Percentiles rank a stretch among this genome's conserved stretches.
These are phyloP conservation scores for Diorhabda elongata DNA, from an alignment of 1,140 invertebrate species.

Conservation along the genomic window DNA sequence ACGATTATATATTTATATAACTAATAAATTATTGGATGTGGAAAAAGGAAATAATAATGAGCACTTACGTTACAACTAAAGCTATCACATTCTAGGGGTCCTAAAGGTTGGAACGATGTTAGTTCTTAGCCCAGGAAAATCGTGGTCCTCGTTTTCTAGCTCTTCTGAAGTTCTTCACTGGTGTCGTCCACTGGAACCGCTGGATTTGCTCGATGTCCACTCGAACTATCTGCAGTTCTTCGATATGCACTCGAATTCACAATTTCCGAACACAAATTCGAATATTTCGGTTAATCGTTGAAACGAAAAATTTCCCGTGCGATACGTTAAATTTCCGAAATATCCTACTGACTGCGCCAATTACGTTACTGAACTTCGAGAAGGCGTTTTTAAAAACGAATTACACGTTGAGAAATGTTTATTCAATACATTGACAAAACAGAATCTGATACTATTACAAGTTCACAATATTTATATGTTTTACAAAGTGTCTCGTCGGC, in stretches of 20 bases:
- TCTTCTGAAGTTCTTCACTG: not conserved
- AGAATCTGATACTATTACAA: no score
- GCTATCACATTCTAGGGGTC: no score
- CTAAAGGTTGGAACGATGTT: not conserved
- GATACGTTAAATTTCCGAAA: not conserved
- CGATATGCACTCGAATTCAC: not conserved
- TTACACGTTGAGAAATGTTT: no score
- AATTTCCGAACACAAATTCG: not conserved
- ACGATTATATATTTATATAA: no score
- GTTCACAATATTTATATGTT: no score
- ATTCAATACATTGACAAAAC: no score
- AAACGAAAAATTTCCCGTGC: constrained; percentile 3
- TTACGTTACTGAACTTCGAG: not conserved
- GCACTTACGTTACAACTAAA: no score
- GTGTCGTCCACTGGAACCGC: not conserved
- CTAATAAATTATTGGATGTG: no score
- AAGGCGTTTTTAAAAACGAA: no score
- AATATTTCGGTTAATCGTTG: constrained; percentile 1
- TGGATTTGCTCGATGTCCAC: not conserved
- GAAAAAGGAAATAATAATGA: no score
- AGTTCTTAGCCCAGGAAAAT: not conserved
- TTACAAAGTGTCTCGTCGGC: no score
- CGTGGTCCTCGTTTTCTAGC: no score
- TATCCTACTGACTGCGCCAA: not conserved
- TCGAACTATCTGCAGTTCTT: not conserved